Evolutionary conservation across 2,888 invertebrate genomes (phyloP).

Genomic region (Philereme vetulata): DNA sequence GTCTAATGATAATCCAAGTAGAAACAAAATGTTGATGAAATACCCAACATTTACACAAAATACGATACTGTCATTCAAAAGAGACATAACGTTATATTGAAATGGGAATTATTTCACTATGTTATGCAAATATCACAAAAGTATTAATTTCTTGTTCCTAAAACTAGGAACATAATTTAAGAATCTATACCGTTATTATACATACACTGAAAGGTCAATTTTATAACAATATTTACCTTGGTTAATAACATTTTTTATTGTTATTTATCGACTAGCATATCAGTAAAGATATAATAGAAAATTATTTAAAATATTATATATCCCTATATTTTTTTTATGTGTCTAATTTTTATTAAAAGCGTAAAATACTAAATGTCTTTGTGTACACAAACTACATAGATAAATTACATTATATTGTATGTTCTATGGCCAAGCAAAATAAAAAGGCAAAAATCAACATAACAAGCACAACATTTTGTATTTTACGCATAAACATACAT

Average conservation of each 20-base stretch:
- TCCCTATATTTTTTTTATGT: constrained; percentile 2
- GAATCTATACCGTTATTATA: too few species aligned
- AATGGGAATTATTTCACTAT: constrained; percentile 8
- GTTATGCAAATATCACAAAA: background rate
- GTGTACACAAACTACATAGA: constrained; percentile 38
- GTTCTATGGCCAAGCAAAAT: constrained; percentile 55
- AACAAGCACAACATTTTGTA: constrained; percentile 65
- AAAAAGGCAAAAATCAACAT: constrained; percentile 59
- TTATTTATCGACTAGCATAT: constrained; percentile 63
- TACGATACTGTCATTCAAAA: constrained; percentile 9
- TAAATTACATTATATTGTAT: constrained; percentile 15
- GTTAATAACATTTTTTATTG: constrained; percentile 48
- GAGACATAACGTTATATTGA: constrained; percentile 5
- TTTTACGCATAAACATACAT: constrained; percentile 61
- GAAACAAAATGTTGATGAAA: background rate
- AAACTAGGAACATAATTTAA: too few species aligned
- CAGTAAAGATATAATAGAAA: constrained; percentile 57
- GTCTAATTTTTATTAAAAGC: constrained; percentile 42
- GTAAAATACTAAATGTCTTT: constrained; percentile 64
- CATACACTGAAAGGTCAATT: background rate
- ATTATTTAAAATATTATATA: constrained; percentile 28
- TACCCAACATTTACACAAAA: constrained; percentile 28
- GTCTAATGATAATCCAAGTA: too few species aligned
- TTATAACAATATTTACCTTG: constrained; percentile 6
- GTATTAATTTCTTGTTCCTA: background rate